Evolutionary conservation across 2,113 vertebrate genomes (phyloP).

Genomic region (Eptesicus fuscus): DNA sequence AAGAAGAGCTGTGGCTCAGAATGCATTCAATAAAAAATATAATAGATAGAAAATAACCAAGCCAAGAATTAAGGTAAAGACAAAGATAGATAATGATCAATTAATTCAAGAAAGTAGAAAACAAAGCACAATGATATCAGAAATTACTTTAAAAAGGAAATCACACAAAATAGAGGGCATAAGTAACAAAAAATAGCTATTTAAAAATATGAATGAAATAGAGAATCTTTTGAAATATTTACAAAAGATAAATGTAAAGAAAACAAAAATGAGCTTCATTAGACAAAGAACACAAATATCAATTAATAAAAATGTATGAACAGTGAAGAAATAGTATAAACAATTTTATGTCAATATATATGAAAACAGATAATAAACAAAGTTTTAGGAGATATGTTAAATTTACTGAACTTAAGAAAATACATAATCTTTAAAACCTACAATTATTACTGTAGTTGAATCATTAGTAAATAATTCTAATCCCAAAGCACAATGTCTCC

Average conservation of each 20-base stretch:
- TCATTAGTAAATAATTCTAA: neutral
- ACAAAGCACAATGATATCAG: neutral
- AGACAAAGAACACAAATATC: neutral
- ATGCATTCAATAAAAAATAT: neutral
- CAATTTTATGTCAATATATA: neutral
- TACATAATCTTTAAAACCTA: neutral
- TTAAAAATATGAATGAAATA: neutral
- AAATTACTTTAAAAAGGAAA: neutral
- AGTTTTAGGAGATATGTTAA: neutral
- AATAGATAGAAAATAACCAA: neutral
- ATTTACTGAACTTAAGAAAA: neutral
- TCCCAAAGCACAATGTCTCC: neutral
- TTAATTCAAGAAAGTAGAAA: neutral
- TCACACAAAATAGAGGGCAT: neutral
- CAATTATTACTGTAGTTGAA: neutral
- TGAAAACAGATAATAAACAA: neutral
- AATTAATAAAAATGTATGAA: neutral
- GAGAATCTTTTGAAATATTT: neutral
- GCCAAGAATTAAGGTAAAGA: neutral
- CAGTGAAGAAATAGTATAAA: neutral
- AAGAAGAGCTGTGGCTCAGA: neutral
- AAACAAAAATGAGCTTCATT: neutral
- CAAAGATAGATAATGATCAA: neutral
- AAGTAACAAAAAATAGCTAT: neutral
- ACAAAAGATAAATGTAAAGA: neutral